A percentile compares a stretch with the other conserved stretches of the same genome.
phyloP scores from a whole-genome alignment of 2,888 invertebrate genomes.

The Cyaniris semiargus region DNA sequence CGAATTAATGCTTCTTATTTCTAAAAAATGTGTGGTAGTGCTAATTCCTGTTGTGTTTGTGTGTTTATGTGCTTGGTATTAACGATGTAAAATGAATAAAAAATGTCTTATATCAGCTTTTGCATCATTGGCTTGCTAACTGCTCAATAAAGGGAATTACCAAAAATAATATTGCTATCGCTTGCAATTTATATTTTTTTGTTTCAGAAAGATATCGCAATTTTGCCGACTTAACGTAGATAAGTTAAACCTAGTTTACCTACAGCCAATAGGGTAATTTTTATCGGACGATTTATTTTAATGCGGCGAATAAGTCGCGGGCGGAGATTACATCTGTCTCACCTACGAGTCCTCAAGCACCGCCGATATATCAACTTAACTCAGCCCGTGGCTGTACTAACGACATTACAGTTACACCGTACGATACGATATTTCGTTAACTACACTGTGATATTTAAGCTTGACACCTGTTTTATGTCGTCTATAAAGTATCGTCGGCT shows the following conservation, averaged over 20 bases:
- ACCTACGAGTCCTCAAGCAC: slow-evolving; percentile 60
- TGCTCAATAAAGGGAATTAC: no score
- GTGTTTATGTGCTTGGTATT: no score
- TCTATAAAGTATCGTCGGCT: no score
- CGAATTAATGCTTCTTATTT: no score
- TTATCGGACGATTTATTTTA: slow-evolving; percentile 39
- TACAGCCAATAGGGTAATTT: slow-evolving; percentile 14
- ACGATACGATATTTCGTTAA: slow-evolving; percentile 47
- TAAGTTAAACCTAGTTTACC: neutral
- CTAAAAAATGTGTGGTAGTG: no score
- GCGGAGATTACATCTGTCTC: slow-evolving; percentile 47
- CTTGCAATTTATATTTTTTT: no score
- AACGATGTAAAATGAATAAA: no score
- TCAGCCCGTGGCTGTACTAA: slow-evolving; percentile 68
- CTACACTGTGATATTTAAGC: neutral
- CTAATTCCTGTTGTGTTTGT: no score
- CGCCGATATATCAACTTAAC: slow-evolving; percentile 67
- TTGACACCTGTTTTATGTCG: no score
- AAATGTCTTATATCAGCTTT: no score
- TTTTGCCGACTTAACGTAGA: neutral
- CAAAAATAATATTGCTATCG: no score
- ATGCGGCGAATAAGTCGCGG: slow-evolving; percentile 36
- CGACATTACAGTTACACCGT: slow-evolving; percentile 48
- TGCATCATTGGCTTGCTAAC: no score
- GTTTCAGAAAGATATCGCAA: neutral